phyloP scores from a whole-genome alignment of 37 sponge, comb jelly and placozoan genomes.

The Geodia barretti region DNA sequence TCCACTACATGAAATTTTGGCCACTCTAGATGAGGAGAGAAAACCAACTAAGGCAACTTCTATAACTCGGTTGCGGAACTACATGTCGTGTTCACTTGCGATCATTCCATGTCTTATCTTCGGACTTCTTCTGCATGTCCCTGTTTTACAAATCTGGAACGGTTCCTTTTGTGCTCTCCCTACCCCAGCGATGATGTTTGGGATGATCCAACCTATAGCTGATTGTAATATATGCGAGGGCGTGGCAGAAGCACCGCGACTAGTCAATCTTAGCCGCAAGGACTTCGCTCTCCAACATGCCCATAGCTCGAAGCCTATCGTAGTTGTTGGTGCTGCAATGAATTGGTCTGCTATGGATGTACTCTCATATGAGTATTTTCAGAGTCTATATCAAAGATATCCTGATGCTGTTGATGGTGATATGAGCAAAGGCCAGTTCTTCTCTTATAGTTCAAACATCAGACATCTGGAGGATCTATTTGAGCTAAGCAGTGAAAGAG shows the following conservation, averaged over 20 bases:
- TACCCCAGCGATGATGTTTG: not conserved
- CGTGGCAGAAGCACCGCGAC: slow-evolving; percentile 28
- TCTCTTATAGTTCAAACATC: slow-evolving; percentile 74
- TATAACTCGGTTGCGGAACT: too few relatives aligned
- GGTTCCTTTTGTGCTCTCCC: not conserved
- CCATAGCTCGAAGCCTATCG: slow-evolving; percentile 44
- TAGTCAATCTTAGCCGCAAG: slow-evolving; percentile 23
- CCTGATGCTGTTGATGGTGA: slow-evolving; percentile 54
- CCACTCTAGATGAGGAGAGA: too few relatives aligned
- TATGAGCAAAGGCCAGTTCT: slow-evolving; percentile 65
- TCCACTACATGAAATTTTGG: too few relatives aligned
- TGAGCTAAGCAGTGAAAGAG: slow-evolving; percentile 48
- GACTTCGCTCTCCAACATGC: slow-evolving; percentile 68
- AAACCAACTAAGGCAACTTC: too few relatives aligned
- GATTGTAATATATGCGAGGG: slow-evolving; percentile 49
- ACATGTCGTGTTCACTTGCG: too few relatives aligned
- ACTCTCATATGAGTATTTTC: slow-evolving; percentile 77
- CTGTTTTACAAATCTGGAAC: not conserved
- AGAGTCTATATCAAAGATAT: slow-evolving; percentile 48
- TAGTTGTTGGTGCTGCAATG: slow-evolving; percentile 68
- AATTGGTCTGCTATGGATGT: slow-evolving; percentile 62
- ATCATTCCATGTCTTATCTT: not conserved
- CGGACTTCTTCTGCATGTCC: not conserved
- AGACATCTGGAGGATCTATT: slow-evolving; percentile 62
- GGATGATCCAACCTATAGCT: not conserved